Evolutionary conservation across 64 coral and sea anemone genomes (phyloP), one percentile per base, ranked within the genome.

Genomic region (Acropora tenuis): DNA sequence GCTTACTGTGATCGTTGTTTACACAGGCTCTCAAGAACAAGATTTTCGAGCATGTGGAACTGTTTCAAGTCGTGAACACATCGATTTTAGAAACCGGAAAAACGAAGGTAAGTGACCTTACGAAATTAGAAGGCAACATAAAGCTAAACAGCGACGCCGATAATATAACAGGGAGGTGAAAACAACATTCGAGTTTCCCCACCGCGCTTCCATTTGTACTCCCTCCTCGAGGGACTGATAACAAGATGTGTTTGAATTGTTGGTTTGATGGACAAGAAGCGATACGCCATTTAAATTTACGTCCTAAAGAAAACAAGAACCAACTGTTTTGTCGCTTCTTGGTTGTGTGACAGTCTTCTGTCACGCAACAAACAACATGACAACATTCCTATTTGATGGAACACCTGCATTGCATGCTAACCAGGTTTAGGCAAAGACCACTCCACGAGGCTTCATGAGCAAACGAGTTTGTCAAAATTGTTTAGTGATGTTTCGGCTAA

Each of bases 11-110:
- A 68, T 13, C 17, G 11, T 43, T 47, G 40, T 76, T 78, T 13
- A 48, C 41, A 30, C 82, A 85, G 82, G 8, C 6, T 85, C 63
- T 85, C 47, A 69, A 85, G 65, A 71, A 19, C 82, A 85, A 85
- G 65, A 67, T 85, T 9, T 85, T 85, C 41, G 12, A 69, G 7
- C 11, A 47, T 40, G 82, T 85, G 18, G 63, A 85, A 18, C 8
- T 71, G 11, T 85, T 85, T 30, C 82, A 72, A 85, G 45, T 4
- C 11, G 72, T 20, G 48, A 85, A 85, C 63, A 47, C 47, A 8
- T 17, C 63, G 4, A 61, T 85, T 71, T 48, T 85, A 45, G 82
- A 85, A 85, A 85, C 9, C 18, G 66, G 66, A 61, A 85, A 85
- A 49, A 49, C 63, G 20, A 85, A 85, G 82, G 82, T 50, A 48